Conservation (phyloP, 2,888 invertebrate genomes). For the Eristalis arbustorum region DNA sequence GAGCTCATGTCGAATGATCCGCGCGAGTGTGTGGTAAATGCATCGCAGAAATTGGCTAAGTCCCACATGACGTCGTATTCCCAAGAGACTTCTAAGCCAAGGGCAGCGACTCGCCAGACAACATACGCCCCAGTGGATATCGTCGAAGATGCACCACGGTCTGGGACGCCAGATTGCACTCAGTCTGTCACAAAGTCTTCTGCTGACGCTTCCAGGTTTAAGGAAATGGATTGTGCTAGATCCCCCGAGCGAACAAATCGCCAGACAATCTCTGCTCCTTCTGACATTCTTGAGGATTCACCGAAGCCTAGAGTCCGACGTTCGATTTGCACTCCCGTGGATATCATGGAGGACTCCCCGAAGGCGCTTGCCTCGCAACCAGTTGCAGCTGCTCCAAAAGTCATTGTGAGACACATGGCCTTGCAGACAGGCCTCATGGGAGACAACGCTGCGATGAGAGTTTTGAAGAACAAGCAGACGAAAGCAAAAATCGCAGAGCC, state of each 20-base stretch:
- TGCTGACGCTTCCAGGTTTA: background rate
- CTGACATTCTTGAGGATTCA: conserved; percentile 1
- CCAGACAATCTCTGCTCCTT: background rate
- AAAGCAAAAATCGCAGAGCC: background rate
- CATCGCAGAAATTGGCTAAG: too few relatives aligned
- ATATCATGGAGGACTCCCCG: background rate
- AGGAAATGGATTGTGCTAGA: too few relatives aligned
- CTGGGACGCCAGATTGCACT: background rate
- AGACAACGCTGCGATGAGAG: background rate
- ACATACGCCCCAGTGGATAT: background rate
- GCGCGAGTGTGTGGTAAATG: too few relatives aligned
- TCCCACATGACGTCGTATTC: background rate
- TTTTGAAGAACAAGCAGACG: background rate
- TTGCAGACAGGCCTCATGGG: background rate
- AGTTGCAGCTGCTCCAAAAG: background rate
- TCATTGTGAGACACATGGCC: conserved; percentile 19
- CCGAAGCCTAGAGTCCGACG: background rate
- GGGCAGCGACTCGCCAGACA: background rate
- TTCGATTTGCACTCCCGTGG: background rate
- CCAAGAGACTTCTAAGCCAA: background rate
- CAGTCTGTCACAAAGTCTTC: background rate
- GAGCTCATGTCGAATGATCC: too few relatives aligned
- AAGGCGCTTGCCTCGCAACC: background rate
- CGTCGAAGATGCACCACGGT: background rate
- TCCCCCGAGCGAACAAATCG: background rate